Evolutionary conservation across 2,113 vertebrate species (phyloP).

Genomic region (Urocolius indicus): DNA sequence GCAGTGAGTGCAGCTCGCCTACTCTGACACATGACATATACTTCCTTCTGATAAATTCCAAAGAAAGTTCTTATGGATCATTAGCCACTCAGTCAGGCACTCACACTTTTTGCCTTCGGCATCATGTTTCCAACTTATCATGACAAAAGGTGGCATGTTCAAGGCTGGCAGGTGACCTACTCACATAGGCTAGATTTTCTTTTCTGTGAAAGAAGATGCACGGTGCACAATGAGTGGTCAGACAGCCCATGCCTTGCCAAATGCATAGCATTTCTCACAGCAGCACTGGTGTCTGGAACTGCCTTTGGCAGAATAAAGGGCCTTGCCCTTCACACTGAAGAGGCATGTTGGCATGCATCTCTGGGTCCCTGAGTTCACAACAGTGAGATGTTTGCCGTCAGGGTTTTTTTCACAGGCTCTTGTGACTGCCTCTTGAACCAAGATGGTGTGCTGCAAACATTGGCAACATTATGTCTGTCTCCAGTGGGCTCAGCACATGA

Average conservation of each 20-base stretch:
- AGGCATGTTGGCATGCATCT: neutral
- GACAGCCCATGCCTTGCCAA: neutral
- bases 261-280: neutral
- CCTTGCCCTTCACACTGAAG: neutral
- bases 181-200: neutral
- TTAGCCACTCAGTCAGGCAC: neutral
- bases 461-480: accelerated
- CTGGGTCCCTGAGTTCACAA: neutral
- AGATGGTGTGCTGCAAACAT: neutral
- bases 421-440: neutral
- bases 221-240: accelerated
- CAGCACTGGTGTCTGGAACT: neutral
- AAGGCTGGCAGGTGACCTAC: neutral
- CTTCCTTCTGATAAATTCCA: neutral
- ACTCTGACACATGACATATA: neutral
- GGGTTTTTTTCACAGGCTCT: neutral
- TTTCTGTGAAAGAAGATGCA: neutral
- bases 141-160: neutral
- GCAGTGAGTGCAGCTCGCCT: neutral
- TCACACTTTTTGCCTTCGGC: neutral
- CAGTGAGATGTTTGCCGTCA: neutral
- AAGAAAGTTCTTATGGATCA: neutral
- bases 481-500: accelerated
- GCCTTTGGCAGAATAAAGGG: neutral
- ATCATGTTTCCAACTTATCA: accelerated